Conservation (phyloP, 2,113 vertebrate genomes). For the Brachyhypopomus occidentalis region DNA sequence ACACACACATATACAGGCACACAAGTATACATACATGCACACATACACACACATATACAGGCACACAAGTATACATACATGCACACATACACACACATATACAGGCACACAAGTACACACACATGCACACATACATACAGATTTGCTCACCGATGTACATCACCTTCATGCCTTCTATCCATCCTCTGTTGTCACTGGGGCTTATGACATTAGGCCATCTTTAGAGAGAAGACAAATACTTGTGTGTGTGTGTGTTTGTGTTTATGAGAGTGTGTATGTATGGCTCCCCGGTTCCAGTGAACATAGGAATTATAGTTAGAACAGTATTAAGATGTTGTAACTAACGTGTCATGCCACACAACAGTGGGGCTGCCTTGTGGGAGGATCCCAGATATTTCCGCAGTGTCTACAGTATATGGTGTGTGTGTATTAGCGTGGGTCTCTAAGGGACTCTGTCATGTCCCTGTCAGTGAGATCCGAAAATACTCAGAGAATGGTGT, state of each 20-base stretch:
- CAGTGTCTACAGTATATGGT: not conserved
- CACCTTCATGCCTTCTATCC: conserved; percentile 1
- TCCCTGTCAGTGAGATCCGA: conserved; percentile 50
- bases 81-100: too few species aligned
- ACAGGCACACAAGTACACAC: too few species aligned
- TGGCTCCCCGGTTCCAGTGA: not conserved
- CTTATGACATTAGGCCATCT: not conserved
- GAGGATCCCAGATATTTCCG: conserved; percentile 38
- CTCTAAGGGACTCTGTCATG: conserved; percentile 47
- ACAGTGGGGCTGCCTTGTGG: conserved; percentile 34
- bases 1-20: too few species aligned
- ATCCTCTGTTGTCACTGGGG: not conserved
- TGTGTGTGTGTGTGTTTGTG: conserved; percentile 16
- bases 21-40: too few species aligned
- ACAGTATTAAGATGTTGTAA: conserved; percentile 28
- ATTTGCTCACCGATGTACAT: not conserved
- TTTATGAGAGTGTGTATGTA: not conserved
- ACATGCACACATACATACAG: not conserved
- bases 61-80: too few species aligned
- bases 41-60: too few species aligned
- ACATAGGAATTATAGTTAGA: too few species aligned
- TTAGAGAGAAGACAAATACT: not conserved
- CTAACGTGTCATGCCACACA: conserved; percentile 40
- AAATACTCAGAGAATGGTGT: conserved; percentile 51
- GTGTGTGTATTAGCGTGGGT: conserved; percentile 17